These are phyloP conservation scores for Mystacides longicornis DNA, from an alignment of 2,888 invertebrate genomes.

Conservation along the genomic window DNA sequence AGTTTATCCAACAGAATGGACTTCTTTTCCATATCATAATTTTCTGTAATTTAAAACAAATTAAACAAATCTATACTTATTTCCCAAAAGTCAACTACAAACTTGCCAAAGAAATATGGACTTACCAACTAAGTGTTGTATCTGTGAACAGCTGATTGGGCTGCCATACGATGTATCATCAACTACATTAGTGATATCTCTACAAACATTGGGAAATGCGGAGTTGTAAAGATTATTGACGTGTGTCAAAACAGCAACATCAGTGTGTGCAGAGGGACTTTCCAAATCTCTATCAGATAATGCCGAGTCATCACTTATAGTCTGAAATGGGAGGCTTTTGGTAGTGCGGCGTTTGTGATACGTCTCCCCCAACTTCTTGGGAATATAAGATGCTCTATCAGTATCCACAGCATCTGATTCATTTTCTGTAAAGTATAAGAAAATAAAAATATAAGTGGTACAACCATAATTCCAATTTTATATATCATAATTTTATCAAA, in stretches of 20 bases:
- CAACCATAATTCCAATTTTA: background rate
- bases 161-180: slow-evolving; percentile 18
- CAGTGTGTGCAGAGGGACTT: slow-evolving; percentile 3
- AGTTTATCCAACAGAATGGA: background rate
- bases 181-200: slow-evolving; percentile 14
- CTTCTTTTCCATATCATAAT: background rate
- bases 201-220: slow-evolving; percentile 5
- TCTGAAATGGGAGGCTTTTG: slow-evolving; percentile 15
- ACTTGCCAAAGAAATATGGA: background rate
- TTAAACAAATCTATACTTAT: background rate
- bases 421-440: background rate
- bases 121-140: slow-evolving; percentile 21
- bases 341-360: slow-evolving; percentile 8
- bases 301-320: slow-evolving; percentile 18
- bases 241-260: slow-evolving; percentile 2
- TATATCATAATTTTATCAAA: background rate
- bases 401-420: background rate
- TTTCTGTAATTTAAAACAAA: background rate
- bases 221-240: slow-evolving; percentile 9
- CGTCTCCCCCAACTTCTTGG: slow-evolving; percentile 3
- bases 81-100: background rate
- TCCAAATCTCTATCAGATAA: slow-evolving; percentile 9
- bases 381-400: background rate
- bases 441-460: background rate
- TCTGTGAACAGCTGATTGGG: slow-evolving; percentile 21